A percentile compares a stretch with the other conserved stretches of the same genome.
Evolutionary conservation across 2,888 invertebrate species (phyloP).

Genomic region (Labia minor): DNA sequence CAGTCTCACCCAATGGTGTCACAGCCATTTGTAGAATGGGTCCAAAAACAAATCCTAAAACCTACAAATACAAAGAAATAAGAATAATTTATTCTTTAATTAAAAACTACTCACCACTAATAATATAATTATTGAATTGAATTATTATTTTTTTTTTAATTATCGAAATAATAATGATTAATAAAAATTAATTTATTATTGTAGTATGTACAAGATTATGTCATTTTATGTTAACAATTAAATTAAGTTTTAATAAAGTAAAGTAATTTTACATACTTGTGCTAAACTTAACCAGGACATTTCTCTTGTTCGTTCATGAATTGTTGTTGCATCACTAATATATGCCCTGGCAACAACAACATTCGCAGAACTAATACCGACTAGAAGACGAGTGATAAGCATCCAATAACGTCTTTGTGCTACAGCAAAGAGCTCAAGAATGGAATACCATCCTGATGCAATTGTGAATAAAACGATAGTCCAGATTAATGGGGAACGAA

Average conservation of each 20-base stretch:
- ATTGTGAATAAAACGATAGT: slow-evolving; percentile 60
- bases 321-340: slow-evolving; percentile 70
- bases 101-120: too few relatives aligned
- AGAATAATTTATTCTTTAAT: too few relatives aligned
- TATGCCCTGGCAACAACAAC: slow-evolving; percentile 75
- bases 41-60: slow-evolving; percentile 76
- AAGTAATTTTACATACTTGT: slow-evolving; percentile 46
- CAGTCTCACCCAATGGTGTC: slow-evolving; percentile 62
- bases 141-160: too few relatives aligned
- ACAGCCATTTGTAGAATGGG: slow-evolving; percentile 73
- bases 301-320: slow-evolving; percentile 67
- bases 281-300: slow-evolving; percentile 75
- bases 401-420: slow-evolving; percentile 58
- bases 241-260: too few relatives aligned
- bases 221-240: too few relatives aligned
- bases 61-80: slow-evolving; percentile 32
- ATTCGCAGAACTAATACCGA: slow-evolving; percentile 79
- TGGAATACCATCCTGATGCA: slow-evolving; percentile 63
- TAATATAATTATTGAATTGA: too few relatives aligned
- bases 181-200: too few relatives aligned
- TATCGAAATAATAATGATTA: too few relatives aligned
- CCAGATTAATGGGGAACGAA: slow-evolving; percentile 58
- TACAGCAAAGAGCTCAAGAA: slow-evolving; percentile 56
- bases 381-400: slow-evolving; percentile 63
- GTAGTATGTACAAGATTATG: too few relatives aligned